A percentile compares a stretch with the other conserved stretches of the same genome.
These are phyloP conservation scores for Syndactyla subalaris DNA, from an alignment of 2,797 vertebrate genomes.

Conservation along the genomic window DNA sequence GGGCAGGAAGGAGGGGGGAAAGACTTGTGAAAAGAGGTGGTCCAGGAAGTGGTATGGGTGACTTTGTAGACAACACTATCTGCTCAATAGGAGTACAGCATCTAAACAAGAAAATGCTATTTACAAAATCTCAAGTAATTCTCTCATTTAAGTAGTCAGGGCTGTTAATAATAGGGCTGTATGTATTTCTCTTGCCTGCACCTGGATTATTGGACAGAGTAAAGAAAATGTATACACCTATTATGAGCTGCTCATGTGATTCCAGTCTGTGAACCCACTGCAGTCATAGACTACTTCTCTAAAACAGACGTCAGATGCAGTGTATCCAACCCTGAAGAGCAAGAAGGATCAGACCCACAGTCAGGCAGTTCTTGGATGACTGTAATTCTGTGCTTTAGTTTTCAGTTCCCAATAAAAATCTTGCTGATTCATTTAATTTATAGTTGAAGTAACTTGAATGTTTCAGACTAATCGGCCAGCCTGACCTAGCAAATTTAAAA, in stretches of 20 bases:
- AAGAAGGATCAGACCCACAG: not conserved
- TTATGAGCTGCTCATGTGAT: not conserved
- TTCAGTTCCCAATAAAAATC: constrained; percentile 3
- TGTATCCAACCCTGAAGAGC: not conserved
- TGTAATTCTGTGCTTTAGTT: not conserved
- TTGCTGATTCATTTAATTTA: constrained; percentile 49
- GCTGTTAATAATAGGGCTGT: not conserved
- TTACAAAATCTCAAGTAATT: not conserved
- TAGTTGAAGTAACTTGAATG: constrained; percentile 10
- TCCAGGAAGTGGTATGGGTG: not conserved
- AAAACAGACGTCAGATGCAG: not conserved
- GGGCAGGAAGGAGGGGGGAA: not conserved
- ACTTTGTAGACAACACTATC: not conserved
- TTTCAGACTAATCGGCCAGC: not conserved
- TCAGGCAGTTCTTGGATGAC: not conserved
- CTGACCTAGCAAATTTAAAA: not conserved
- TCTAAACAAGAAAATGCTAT: not conserved
- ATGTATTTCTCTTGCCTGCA: not conserved
- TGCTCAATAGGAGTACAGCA: not conserved
- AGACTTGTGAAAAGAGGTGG: not conserved
- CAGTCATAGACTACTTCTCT: not conserved
- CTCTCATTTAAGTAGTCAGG: not conserved
- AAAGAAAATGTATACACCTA: not conserved
- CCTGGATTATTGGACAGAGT: not conserved
- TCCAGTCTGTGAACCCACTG: not conserved